Percentiles rank a stretch among this genome's conserved stretches.
Conservation (phyloP, 1,140 invertebrate species). For the Oppia nitens region DNA sequence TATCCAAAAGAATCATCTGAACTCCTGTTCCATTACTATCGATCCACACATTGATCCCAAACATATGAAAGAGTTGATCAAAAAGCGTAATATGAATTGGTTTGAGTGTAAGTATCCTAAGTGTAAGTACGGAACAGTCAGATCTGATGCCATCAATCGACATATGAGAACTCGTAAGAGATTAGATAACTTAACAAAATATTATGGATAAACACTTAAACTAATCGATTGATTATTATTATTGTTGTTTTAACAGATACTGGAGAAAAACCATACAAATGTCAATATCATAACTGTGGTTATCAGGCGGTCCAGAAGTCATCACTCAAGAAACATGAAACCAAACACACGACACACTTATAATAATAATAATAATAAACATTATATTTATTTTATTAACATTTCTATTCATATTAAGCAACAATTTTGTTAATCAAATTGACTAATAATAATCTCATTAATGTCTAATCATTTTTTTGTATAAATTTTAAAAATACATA, state of each 20-base stretch:
- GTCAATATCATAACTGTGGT: slow-evolving; percentile 41
- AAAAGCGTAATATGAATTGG: neutral
- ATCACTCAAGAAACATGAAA: neutral
- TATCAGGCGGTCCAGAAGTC: neutral
- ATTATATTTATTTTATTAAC: too few relatives aligned
- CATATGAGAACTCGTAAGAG: slow-evolving; percentile 9
- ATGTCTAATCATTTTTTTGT: too few relatives aligned
- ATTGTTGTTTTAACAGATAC: slow-evolving; percentile 49
- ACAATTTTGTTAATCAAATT: too few relatives aligned
- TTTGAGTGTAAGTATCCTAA: slow-evolving; percentile 5
- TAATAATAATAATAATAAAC: too few relatives aligned
- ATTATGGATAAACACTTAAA: neutral
- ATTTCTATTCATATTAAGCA: too few relatives aligned
- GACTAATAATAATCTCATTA: too few relatives aligned
- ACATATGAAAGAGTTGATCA: slow-evolving; percentile 7
- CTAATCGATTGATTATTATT: neutral
- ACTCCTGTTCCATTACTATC: neutral
- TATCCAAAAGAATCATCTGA: neutral
- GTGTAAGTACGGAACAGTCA: slow-evolving; percentile 1
- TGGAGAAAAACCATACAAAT: slow-evolving; percentile 49
- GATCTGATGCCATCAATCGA: slow-evolving; percentile 8
- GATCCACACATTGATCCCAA: neutral
- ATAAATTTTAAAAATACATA: too few relatives aligned
- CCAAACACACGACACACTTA: too few relatives aligned
- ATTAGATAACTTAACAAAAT: neutral